Conservation (phyloP, 2,113 vertebrate genomes). For the Plectropomus leopardus region DNA sequence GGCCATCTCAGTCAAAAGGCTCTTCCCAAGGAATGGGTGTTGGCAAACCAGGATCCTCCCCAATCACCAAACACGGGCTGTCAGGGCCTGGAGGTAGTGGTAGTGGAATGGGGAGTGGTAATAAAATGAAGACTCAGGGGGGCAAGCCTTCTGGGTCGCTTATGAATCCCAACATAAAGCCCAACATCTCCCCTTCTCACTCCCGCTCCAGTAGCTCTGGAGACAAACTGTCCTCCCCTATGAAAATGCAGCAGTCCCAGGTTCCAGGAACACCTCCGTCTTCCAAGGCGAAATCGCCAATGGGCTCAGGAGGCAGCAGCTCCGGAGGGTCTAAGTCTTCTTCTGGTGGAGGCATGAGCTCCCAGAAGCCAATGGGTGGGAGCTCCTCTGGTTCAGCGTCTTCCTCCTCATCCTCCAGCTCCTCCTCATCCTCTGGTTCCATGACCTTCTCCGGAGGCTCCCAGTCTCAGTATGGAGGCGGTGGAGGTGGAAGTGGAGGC, state of each 20-base stretch:
- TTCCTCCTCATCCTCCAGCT: slow-evolving; percentile 85
- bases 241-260: slow-evolving; percentile 91
- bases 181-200: slow-evolving; percentile 98
- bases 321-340: slow-evolving; percentile 92
- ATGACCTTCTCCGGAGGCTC: slow-evolving; percentile 87
- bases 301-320: slow-evolving; percentile 92
- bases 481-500: slow-evolving; percentile 88
- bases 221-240: slow-evolving; percentile 95
- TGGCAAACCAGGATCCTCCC: slow-evolving; percentile 94
- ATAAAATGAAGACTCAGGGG: slow-evolving; percentile 95
- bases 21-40: slow-evolving; percentile 90
- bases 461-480: slow-evolving; percentile 90
- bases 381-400: slow-evolving; percentile 82
- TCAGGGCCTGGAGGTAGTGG: slow-evolving; percentile 86
- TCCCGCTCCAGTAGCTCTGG: slow-evolving; percentile 91
- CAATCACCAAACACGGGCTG: slow-evolving; percentile 93
- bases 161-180: slow-evolving; percentile 97
- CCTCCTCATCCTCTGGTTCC: slow-evolving; percentile 86
- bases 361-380: slow-evolving; percentile 88
- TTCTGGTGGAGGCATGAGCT: slow-evolving; percentile 90
- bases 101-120: slow-evolving; percentile 81
- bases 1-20: slow-evolving; percentile 89
- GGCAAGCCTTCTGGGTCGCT: slow-evolving; percentile 94
- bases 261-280: slow-evolving; percentile 96
- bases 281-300: slow-evolving; percentile 97